Evolutionary conservation across 2,888 invertebrate species (phyloP), one percentile per base, ranked within the genome.

Genomic region (Aleiodes testaceus): DNA sequence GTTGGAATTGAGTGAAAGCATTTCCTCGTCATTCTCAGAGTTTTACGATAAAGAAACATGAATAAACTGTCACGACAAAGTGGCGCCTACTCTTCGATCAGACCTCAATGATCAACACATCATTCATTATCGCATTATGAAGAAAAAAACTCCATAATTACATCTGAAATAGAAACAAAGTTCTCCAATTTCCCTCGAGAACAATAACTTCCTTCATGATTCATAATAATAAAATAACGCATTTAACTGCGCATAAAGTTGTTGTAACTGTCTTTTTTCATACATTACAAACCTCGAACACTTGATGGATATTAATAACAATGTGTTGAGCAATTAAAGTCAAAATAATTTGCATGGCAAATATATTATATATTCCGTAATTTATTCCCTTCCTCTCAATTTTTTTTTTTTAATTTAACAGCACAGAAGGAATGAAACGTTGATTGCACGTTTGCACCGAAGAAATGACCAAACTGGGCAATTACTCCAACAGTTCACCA

Each of bases 401-500:
- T 53, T 53, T 53, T 53, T 22, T 36, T 63, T 63, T 63, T 6
- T 12, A 12, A 26, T 30, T 44, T 18, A 63, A 42, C 18, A 63
- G 44, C 45, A 6, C 18, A 63, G 20, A 67, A 20, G 47, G 20
- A 36, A 63, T 18, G 53, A 55, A 64, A 64, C 42, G 67, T 68
- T 72, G 67, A 72, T 72, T 72, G 63, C 42, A 63, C 30, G 55
- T 42, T 67, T 16, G 42, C 63, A 20, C 20, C 14, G 30, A 63
- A 36, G 64, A 36, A 72, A 63, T 45, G 63, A 53, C 67, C 72
- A 18, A 64, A 72, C 72, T 42, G 52, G 63, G 71, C 66, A 67
- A 72, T 72, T 72, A 72, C 67, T 64, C 18, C 36, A 26, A 42
- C 42, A 42, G 14, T 30, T 42, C 14, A 42, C 42, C 36, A 36